Conservation (phyloP, 2,113 vertebrate genomes). For the Danionella cerebrum region DNA sequence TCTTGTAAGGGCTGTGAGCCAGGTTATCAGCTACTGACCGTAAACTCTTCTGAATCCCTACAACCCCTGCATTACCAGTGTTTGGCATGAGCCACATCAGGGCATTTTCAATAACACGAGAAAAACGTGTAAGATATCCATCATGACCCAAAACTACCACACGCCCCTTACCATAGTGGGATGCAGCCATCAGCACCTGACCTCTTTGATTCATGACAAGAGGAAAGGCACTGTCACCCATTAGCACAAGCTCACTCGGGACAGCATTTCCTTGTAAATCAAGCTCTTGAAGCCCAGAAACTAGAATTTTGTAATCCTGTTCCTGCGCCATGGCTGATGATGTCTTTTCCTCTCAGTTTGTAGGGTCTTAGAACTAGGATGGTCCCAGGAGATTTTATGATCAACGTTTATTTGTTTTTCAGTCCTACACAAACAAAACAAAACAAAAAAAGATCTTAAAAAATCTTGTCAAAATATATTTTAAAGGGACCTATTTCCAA, state of each 20-base stretch:
- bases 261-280: conserved; percentile 40
- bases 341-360: not conserved
- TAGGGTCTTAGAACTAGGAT: not conserved
- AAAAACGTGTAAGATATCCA: conserved; percentile 61
- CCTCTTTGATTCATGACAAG: conserved; percentile 59
- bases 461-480: too few species aligned
- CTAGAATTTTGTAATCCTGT: conserved; percentile 49
- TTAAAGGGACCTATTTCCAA: too few species aligned
- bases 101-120: conserved; percentile 70
- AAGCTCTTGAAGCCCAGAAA: conserved; percentile 52
- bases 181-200: conserved; percentile 65
- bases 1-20: conserved; percentile 34
- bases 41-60: conserved; percentile 62
- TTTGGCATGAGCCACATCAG: conserved; percentile 74
- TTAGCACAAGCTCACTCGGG: conserved; percentile 58
- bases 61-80: conserved; percentile 30
- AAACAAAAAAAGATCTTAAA: not conserved
- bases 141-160: conserved; percentile 79
- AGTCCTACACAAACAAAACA: not conserved
- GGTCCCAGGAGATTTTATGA: not conserved
- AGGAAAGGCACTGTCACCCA: conserved; percentile 60
- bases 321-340: conserved; percentile 33
- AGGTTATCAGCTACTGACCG: conserved; percentile 60
- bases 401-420: not conserved
- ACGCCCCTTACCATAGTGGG: conserved; percentile 66